Percentiles rank a stretch among this genome's conserved stretches.
phyloP scores from a whole-genome alignment of 2,888 invertebrate genomes.

The Palloptera scutellata region DNA sequence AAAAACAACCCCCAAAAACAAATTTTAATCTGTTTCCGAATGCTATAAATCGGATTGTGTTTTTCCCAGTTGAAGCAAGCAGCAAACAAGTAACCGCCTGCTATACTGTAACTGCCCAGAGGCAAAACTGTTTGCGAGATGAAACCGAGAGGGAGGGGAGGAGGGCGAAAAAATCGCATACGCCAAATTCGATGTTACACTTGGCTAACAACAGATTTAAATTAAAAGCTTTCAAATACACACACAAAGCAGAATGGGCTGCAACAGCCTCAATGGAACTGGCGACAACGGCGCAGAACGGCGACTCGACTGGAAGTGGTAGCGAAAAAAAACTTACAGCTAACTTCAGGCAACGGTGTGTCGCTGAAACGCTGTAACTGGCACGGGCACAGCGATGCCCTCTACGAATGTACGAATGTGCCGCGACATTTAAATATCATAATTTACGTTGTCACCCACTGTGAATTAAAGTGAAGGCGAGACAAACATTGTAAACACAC shows the following conservation, averaged over 20 bases:
- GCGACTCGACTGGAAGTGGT: background rate
- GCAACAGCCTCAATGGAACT: background rate
- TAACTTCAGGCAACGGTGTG: constrained; percentile 12
- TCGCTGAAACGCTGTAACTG: constrained; percentile 10
- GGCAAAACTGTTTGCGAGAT: background rate
- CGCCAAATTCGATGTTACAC: constrained; percentile 27
- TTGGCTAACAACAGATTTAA: constrained; percentile 34
- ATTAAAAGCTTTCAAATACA: constrained; percentile 32
- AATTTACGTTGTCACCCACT: constrained; percentile 31
- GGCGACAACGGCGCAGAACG: background rate
- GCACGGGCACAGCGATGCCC: too few species aligned
- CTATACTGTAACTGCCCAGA: constrained; percentile 2
- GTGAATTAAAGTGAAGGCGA: constrained; percentile 1
- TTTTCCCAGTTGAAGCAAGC: constrained; percentile 34
- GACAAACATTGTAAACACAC: background rate
- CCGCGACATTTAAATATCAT: constrained; percentile 23
- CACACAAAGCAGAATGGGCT: background rate
- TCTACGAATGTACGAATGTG: constrained; percentile 5
- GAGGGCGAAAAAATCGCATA: constrained; percentile 19
- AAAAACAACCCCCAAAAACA: constrained; percentile 14
- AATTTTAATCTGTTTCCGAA: constrained; percentile 34
- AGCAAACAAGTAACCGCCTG: constrained; percentile 14
- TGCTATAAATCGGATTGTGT: constrained; percentile 33
- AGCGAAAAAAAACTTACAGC: constrained; percentile 5
- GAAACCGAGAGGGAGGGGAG: constrained; percentile 25